Evolutionary conservation across 2,113 vertebrate species (phyloP).

Genomic region (Microcebus lehilahytsara): DNA sequence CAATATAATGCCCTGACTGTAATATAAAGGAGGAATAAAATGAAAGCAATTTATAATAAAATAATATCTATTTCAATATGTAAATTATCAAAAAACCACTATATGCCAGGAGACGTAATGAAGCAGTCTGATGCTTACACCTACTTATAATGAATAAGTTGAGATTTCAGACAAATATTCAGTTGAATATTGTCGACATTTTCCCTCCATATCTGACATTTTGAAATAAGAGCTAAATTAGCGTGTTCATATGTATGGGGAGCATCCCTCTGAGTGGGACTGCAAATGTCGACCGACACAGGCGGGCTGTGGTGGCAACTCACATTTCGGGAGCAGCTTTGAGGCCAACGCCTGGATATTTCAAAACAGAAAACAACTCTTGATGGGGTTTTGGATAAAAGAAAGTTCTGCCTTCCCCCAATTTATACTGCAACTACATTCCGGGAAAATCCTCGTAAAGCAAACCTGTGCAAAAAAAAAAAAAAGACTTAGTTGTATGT

Average conservation of each 20-base stretch:
- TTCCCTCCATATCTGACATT: conserved; percentile 25
- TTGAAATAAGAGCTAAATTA: conserved; percentile 41
- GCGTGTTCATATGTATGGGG: background rate
- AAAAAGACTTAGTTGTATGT: background rate
- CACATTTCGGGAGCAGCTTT: background rate
- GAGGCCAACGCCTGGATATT: background rate
- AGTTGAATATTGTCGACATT: conserved; percentile 6
- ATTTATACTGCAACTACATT: background rate
- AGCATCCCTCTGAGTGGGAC: rapidly evolving
- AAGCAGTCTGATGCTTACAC: background rate
- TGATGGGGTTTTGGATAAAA: background rate
- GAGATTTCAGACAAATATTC: conserved; percentile 41
- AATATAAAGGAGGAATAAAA: conserved; percentile 44
- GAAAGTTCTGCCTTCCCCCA: background rate
- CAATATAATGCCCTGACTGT: background rate
- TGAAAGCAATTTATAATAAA: conserved; percentile 56
- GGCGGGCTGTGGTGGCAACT: background rate
- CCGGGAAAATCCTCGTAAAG: background rate
- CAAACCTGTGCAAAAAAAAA: background rate
- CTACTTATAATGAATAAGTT: conserved; percentile 6
- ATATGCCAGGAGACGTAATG: background rate
- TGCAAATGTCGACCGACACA: background rate
- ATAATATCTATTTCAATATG: conserved; percentile 45
- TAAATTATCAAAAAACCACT: background rate
- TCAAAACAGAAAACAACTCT: background rate